These are phyloP conservation scores for Anolis carolinensis DNA, from an alignment of 2,113 vertebrate species.

Conservation along the genomic window DNA sequence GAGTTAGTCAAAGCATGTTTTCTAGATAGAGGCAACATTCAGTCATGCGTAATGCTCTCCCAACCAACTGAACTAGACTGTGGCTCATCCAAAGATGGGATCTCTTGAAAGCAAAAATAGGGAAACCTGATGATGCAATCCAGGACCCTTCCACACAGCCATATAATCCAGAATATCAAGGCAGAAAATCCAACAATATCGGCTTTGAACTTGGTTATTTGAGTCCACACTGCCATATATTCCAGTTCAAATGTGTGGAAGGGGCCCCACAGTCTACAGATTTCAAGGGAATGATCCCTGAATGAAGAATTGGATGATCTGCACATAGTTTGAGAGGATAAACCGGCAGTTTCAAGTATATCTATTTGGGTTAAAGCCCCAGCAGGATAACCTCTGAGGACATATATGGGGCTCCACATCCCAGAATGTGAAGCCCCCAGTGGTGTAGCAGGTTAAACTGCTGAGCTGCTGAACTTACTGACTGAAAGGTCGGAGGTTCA, in stretches of 20 bases:
- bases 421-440: no score
- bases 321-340: background rate
- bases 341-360: background rate
- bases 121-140: background rate
- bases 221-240: no score
- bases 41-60: background rate
- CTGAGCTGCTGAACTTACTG: no score
- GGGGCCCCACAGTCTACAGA: background rate
- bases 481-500: no score
- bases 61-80: background rate
- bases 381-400: background rate
- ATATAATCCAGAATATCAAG: no score
- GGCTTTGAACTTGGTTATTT: no score
- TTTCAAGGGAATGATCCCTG: background rate
- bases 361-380: background rate
- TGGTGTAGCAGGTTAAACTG: no score
- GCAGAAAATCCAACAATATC: no score
- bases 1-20: constrained; percentile 1
- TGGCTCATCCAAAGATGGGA: background rate
- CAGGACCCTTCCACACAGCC: no score
- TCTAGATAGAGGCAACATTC: constrained; percentile 13
- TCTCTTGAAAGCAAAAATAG: background rate
- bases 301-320: background rate
- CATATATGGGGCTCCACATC: background rate
- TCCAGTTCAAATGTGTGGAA: no score